Conservation (phyloP, 2,888 invertebrate species). For the Drosophila ezoana region DNA sequence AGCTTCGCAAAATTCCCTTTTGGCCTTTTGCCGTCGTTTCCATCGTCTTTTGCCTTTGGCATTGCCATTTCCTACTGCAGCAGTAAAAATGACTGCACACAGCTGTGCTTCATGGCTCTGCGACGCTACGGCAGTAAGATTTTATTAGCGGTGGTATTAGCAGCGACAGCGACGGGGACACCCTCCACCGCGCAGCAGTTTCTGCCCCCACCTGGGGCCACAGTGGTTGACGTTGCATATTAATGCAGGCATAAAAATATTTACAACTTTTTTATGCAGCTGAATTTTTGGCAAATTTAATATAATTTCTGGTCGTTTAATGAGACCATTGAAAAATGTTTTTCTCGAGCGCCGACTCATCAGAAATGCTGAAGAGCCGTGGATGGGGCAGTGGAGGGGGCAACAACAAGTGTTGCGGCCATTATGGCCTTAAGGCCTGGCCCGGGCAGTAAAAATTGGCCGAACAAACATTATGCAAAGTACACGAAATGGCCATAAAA, state of each 20-base stretch:
- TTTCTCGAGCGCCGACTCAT: constrained; percentile 45
- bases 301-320: constrained; percentile 80
- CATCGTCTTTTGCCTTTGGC: constrained; percentile 49
- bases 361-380: constrained; percentile 35
- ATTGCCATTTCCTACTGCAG: constrained; percentile 64
- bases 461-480: constrained; percentile 74
- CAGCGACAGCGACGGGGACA: constrained; percentile 61
- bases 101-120: constrained; percentile 79
- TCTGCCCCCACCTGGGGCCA: constrained; percentile 21
- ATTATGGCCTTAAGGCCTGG: constrained; percentile 57
- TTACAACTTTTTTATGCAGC: constrained; percentile 79
- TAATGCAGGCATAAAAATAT: constrained; percentile 80
- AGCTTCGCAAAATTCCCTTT: constrained; percentile 30
- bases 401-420: constrained; percentile 71
- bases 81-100: constrained; percentile 81
- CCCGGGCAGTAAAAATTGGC: constrained; percentile 66
- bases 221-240: constrained; percentile 80
- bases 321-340: constrained; percentile 73
- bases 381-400: neutral
- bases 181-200: neutral
- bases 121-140: constrained; percentile 76
- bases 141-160: constrained; percentile 82
- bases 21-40: constrained; percentile 44
- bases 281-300: constrained; percentile 71
- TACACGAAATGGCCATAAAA: constrained; percentile 57